Evolutionary conservation across 2,888 invertebrate genomes (phyloP), one percentile per base, ranked within the genome.

Genomic region (Leucophora obtusa): DNA sequence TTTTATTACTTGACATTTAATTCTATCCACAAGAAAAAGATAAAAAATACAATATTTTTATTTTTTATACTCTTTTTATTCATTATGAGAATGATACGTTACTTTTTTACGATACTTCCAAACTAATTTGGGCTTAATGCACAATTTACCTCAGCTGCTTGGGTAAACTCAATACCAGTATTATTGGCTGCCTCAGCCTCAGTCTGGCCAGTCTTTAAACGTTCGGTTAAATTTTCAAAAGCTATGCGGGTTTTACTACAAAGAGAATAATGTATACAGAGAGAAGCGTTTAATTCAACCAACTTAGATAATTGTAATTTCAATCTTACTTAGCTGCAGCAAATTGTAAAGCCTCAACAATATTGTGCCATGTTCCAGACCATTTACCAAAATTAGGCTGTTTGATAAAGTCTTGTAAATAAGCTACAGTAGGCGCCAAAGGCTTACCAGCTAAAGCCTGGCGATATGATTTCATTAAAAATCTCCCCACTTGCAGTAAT

Each of bases 171-270:
- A 50, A 98, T 95, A 0, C 97, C 96, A 0, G 95, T 94, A 87
- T 93, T 92, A 89, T 98, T 98, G 94, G 96, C 96, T 0, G 97
- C 97, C 86, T 95, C 94, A 85, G 96, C 96, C 53, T 93, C 92
- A 17, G 93, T 92, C 14, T 92, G 86, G 1, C 96, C 96, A 24
- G 88, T 90, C 66, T 91, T 91, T 73, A 94, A 92, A n/a, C 95
- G 92, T 47, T 92, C 92, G 79, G 95, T 93, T 75, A 96, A 93
- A 84, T 94, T 94, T 0, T 93, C 91, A 68, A 93, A 93, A 35
- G 95, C 94, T 56, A 92, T 84, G 17, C 93, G 92, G 81, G 95
- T 93, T 92, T 95, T 95, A 62, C 95, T 96, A 88, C 70, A 75
- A 81, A 65, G 68, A 62, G 5, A 11, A 88, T 88, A 17, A n/a